A percentile compares a stretch with the other conserved stretches of the same genome.
phyloP scores from a whole-genome alignment of 2,888 invertebrate genomes.

The Drosophila rubida region DNA sequence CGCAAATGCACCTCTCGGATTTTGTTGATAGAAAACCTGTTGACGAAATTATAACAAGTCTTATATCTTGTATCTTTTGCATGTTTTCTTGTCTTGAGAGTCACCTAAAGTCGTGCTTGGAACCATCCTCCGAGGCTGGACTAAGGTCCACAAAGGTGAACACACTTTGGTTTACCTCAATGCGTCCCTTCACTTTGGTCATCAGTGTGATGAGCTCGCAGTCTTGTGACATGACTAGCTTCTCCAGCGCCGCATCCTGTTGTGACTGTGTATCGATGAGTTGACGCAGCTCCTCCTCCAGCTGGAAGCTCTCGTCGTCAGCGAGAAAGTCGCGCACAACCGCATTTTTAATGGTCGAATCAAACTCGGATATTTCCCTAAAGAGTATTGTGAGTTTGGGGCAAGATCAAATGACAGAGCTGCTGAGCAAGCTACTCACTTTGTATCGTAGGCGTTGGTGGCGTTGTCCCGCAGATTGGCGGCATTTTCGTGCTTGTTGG shows the following conservation, averaged over 20 bases:
- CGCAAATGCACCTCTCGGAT: conserved; percentile 88
- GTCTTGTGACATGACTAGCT: conserved; percentile 87
- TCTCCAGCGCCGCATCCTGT: conserved; percentile 86
- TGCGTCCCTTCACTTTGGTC: conserved; percentile 87
- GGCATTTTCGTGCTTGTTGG: conserved; percentile 87
- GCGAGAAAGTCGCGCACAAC: conserved; percentile 84
- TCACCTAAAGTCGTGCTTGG: conserved; percentile 85
- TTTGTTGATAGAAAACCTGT: conserved; percentile 86
- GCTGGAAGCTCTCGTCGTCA: conserved; percentile 84
- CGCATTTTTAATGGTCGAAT: conserved; percentile 85
- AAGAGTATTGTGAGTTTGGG: neutral
- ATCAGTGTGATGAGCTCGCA: conserved; percentile 88
- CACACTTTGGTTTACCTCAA: conserved; percentile 87
- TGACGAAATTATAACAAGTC: neutral
- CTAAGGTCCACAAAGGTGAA: conserved; percentile 87
- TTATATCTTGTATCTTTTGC: neutral
- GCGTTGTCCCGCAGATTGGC: conserved; percentile 87
- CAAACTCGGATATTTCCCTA: conserved; percentile 84
- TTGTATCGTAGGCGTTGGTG: conserved; percentile 81
- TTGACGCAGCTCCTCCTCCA: conserved; percentile 85
- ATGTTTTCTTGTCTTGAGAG: neutral
- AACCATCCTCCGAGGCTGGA: conserved; percentile 86
- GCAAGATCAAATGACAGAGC: too few relatives aligned
- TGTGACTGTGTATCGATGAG: conserved; percentile 85
- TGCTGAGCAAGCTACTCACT: conserved; percentile 62